Evolutionary conservation across 2,888 invertebrate genomes (phyloP), one percentile per base, ranked within the genome.

Genomic region (Oscheius sp.): DNA sequence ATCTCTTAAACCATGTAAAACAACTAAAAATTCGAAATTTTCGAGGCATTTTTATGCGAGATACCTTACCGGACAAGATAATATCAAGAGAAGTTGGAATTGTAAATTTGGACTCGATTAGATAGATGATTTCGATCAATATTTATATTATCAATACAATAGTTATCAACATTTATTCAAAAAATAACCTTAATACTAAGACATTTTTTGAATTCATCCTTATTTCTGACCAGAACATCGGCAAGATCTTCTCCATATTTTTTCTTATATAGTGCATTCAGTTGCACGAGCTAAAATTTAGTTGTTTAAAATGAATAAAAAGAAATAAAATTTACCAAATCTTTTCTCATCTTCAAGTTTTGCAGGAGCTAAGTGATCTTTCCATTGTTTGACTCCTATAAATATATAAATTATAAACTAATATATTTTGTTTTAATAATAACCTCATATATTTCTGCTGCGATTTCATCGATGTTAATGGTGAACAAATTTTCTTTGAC

Each of bases 161-260:
- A 64, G 24, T 28, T 64, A 64, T 64, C 64, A 64, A 64, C 50
- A 64, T 64, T 64, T 64, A 64, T 64, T 64, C 64, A 64, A 62
- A 62, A 62, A 62, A 59, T 20, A 36, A 36, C 59, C 59, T 59
- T 59, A 38, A 59, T 59, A 44, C 38, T 20, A 59, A 59, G 59
- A 59, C 36, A 59, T 54, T 62, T 64, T 64, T 64, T 24, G 32
- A 64, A 57, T 64, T 54, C 30, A 26, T 61, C 50, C 64, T 64
- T 64, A 54, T 64, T 61, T 61, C 50, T 64, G 50, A 54, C n/a
- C 50, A 50, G 32, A 64, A 64, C 64, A 28, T 64, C 64, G 30
- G 32, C 30, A 56, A 64, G 64, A 64, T 64, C 64, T 64, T 36
- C 36, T 36, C 36, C 36, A 36, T 36, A 36, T 36, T 36, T 36